Conservation (phyloP, 2,797 vertebrate genomes). For the Gadopsis marmoratus region DNA sequence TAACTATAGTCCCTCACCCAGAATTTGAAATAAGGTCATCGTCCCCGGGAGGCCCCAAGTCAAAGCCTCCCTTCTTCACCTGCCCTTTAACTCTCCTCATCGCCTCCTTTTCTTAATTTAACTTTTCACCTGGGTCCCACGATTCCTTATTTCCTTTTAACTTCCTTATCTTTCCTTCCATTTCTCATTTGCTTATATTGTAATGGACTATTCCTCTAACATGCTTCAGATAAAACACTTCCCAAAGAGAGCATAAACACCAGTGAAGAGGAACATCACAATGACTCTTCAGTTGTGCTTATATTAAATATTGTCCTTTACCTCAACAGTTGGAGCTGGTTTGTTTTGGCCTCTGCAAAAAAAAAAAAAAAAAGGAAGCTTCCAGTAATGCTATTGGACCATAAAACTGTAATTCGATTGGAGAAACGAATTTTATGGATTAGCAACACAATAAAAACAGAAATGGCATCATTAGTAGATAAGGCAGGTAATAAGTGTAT, state of each 20-base stretch:
- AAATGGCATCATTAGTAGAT: slow-evolving; percentile 78
- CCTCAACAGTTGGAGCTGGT: slow-evolving; percentile 48
- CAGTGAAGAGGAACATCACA: slow-evolving; percentile 33
- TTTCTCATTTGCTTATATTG: slow-evolving; percentile 61
- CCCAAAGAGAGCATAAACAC: slow-evolving; percentile 23
- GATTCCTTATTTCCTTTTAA: slow-evolving; percentile 38
- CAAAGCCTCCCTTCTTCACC: slow-evolving; percentile 85
- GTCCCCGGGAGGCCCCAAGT: slow-evolving; percentile 85
- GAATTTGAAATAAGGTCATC: slow-evolving; percentile 92
- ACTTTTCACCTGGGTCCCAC: slow-evolving; percentile 71
- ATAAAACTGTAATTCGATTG: slow-evolving; percentile 79
- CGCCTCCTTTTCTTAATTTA: slow-evolving; percentile 70
- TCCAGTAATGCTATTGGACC: slow-evolving; percentile 62
- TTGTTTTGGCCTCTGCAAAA: slow-evolving; percentile 30
- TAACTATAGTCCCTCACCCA: slow-evolving; percentile 79
- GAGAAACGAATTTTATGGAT: slow-evolving; percentile 79
- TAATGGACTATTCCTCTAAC: slow-evolving; percentile 32
- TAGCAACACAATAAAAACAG: slow-evolving; percentile 75
- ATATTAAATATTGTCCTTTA: slow-evolving; percentile 54
- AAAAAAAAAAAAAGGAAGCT: slow-evolving; percentile 28
- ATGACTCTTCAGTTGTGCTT: slow-evolving; percentile 54
- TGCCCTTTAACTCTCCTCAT: slow-evolving; percentile 85
- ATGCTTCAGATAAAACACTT: slow-evolving; percentile 16
- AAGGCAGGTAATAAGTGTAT: slow-evolving; percentile 82
- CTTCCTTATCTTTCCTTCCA: slow-evolving; percentile 25